A percentile compares a stretch with the other conserved stretches of the same genome.
Evolutionary conservation across 2,888 invertebrate genomes (phyloP).

Genomic region (Seladonia tumulorum): DNA sequence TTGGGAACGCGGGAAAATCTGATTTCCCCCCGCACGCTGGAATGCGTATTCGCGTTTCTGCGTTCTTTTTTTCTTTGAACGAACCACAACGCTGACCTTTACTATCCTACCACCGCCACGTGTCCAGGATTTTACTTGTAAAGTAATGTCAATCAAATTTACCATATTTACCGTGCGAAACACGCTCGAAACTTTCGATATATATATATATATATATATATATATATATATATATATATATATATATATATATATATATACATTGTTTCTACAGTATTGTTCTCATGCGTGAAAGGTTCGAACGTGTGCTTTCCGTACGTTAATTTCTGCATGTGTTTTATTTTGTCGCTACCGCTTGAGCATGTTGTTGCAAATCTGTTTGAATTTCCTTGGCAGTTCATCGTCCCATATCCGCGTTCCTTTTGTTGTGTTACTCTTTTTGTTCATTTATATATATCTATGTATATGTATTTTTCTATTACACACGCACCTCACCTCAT

Average conservation of each 20-base stretch:
- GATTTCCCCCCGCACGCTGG: constrained; percentile 61
- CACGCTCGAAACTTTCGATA: constrained; percentile 26
- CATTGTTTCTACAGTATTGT: neutral
- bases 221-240: too few species aligned
- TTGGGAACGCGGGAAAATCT: constrained; percentile 19
- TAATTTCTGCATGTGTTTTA: constrained; percentile 64
- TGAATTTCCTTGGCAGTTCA: constrained; percentile 34
- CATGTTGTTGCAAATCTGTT: constrained; percentile 67
- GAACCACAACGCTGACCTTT: constrained; percentile 24
- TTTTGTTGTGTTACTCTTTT: constrained; percentile 19
- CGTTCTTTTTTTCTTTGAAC: constrained; percentile 67
- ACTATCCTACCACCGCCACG: constrained; percentile 27
- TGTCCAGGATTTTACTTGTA: constrained; percentile 51
- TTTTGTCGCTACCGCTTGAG: constrained; percentile 54
- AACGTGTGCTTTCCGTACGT: constrained; percentile 41
- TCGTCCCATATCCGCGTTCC: constrained; percentile 45
- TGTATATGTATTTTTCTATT: constrained; percentile 43
- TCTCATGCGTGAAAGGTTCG: neutral
- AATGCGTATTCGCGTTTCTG: constrained; percentile 78
- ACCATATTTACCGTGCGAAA: constrained; percentile 27
- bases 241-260: too few species aligned
- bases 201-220: too few species aligned
- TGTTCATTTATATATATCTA: neutral
- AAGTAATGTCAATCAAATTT: constrained; percentile 49
- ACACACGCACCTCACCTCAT: constrained; percentile 21